phyloP scores from a whole-genome alignment of 2,888 invertebrate species.

The Zelleria hepariella region DNA sequence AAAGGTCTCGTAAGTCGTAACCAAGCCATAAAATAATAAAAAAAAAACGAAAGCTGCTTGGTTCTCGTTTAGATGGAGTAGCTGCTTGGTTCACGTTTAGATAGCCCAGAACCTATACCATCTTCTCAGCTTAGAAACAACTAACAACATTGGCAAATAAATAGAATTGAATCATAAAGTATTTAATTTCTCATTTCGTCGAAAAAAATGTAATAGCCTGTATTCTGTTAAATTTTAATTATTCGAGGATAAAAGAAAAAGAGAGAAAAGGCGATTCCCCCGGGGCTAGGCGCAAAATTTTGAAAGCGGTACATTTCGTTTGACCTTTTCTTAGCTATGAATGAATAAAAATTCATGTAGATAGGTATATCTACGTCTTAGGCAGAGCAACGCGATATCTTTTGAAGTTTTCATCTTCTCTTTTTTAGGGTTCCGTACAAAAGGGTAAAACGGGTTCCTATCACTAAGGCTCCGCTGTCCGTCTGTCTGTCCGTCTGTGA shows the following conservation, averaged over 20 bases:
- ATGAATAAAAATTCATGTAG: slow-evolving; percentile 40
- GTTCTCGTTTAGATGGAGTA: no score
- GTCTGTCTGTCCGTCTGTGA: no score
- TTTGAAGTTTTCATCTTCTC: neutral
- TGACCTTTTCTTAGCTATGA: slow-evolving; percentile 23
- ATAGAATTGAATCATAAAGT: neutral
- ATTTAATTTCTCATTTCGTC: neutral
- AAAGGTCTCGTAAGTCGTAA: no score
- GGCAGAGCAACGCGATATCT: neutral
- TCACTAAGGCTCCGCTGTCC: no score
- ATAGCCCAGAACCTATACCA: no score
- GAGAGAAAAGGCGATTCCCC: slow-evolving; percentile 14
- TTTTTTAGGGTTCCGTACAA: no score
- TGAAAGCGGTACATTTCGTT: slow-evolving; percentile 20
- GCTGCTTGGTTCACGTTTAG: no score
- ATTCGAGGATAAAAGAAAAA: slow-evolving; percentile 27
- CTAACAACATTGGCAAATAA: no score
- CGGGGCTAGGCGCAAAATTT: slow-evolving; percentile 18
- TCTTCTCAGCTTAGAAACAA: no score
- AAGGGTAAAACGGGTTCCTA: no score
- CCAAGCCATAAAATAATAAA: no score
- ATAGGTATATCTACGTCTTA: neutral
- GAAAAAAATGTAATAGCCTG: slow-evolving; percentile 4
- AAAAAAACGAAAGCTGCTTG: no score
- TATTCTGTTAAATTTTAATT: slow-evolving; percentile 28